phyloP scores from a whole-genome alignment of 2,797 vertebrate species.

The Schizopygopsis pylzovi region DNA sequence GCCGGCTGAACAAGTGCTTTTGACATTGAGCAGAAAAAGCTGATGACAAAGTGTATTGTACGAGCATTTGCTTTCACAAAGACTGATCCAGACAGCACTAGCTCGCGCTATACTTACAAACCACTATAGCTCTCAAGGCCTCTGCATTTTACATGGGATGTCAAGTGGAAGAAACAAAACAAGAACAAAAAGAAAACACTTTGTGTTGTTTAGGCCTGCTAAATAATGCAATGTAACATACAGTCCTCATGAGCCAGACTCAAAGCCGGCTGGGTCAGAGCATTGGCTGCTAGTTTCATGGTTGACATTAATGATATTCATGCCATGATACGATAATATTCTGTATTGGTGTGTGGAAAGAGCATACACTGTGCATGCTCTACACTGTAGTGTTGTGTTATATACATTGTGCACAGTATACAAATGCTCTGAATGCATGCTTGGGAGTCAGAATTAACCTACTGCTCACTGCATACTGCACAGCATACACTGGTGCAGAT shows the following conservation, averaged over 20 bases:
- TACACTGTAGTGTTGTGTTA: neutral
- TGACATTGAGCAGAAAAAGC: conserved; percentile 53
- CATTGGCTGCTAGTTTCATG: neutral
- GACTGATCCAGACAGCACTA: neutral
- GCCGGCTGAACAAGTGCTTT: conserved; percentile 44
- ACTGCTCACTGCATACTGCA: neutral
- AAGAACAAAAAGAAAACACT: conserved; percentile 32
- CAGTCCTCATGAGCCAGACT: neutral
- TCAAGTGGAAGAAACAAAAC: conserved; percentile 35
- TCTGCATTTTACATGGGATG: conserved; percentile 25
- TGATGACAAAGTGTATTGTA: conserved; percentile 45
- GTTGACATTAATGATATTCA: neutral
- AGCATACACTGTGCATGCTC: neutral
- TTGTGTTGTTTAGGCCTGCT: conserved; percentile 29
- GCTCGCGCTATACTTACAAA: conserved; percentile 7
- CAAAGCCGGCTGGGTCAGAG: neutral
- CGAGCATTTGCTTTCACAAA: conserved; percentile 29
- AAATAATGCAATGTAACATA: conserved; percentile 24
- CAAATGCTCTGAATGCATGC: neutral
- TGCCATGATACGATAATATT: neutral
- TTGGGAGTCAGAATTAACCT: neutral
- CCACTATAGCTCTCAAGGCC: conserved; percentile 24
- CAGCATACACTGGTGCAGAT: neutral
- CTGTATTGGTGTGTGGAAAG: neutral
- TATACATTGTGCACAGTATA: neutral